These are phyloP conservation scores for Chaetogeoica ovagalla DNA, from an alignment of 2,888 invertebrate species.

Conservation along the genomic window DNA sequence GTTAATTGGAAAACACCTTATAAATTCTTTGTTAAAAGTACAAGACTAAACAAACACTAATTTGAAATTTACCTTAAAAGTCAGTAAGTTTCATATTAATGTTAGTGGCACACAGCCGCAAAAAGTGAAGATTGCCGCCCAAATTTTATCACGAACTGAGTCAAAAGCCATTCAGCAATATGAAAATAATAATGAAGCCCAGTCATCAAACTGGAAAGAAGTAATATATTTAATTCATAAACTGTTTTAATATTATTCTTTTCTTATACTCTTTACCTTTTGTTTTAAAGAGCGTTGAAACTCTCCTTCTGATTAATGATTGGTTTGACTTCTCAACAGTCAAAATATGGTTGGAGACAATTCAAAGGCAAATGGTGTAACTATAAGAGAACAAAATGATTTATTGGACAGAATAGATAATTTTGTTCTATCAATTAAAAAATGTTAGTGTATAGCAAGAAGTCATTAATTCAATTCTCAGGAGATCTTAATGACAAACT, in stretches of 20 bases:
- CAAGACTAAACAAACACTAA: neutral
- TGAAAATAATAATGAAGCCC: neutral
- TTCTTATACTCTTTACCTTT: neutral
- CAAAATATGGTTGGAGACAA: slow-evolving; percentile 18
- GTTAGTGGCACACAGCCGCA: slow-evolving; percentile 10
- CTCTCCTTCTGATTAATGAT: slow-evolving; percentile 24
- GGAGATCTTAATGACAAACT: slow-evolving; percentile 18
- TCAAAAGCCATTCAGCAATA: slow-evolving; percentile 9
- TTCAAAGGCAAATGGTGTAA: slow-evolving; percentile 6
- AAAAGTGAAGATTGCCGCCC: slow-evolving; percentile 15
- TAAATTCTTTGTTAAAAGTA: slow-evolving; percentile 15
- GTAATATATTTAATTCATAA: neutral
- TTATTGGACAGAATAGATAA: slow-evolving; percentile 22
- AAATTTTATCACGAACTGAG: slow-evolving; percentile 15
- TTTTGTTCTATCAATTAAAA: slow-evolving; percentile 3
- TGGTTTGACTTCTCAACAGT: slow-evolving; percentile 34
- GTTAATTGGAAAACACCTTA: slow-evolving; percentile 21
- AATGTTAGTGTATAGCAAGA: neutral
- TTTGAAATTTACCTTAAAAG: slow-evolving; percentile 14
- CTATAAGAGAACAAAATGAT: slow-evolving; percentile 15
- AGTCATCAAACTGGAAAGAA: slow-evolving; percentile 15
- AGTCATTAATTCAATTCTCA: slow-evolving; percentile 18
- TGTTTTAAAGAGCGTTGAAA: neutral
- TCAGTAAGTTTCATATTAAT: slow-evolving; percentile 5
- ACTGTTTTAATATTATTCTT: neutral